Evolutionary conservation across 2,888 invertebrate genomes (phyloP).

Genomic region (Agonopterix subpropinquella): DNA sequence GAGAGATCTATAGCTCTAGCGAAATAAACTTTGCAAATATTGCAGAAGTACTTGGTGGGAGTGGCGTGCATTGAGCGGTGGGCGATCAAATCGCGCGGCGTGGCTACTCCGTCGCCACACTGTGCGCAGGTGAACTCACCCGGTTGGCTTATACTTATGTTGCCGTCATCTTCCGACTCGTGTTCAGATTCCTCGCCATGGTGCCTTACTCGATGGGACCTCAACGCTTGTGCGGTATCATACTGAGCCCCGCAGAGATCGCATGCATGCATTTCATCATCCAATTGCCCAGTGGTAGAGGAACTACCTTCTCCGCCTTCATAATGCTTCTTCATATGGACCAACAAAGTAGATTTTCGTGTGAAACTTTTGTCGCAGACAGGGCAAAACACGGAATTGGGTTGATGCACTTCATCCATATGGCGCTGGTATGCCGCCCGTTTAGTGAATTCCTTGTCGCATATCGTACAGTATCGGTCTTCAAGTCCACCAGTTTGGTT

Average conservation of each 20-base stretch:
- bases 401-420: constrained; percentile 73
- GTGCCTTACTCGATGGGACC: constrained; percentile 76
- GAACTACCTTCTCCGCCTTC: constrained; percentile 56
- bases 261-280: constrained; percentile 66
- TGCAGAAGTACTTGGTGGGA: constrained; percentile 72
- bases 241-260: constrained; percentile 78
- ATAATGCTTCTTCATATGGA: constrained; percentile 78
- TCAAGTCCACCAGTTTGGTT: constrained; percentile 51
- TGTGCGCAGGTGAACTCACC: constrained; percentile 72
- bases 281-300: constrained; percentile 31
- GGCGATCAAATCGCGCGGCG: constrained; percentile 70
- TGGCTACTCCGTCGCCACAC: constrained; percentile 74
- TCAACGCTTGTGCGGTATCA: constrained; percentile 72
- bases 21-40: constrained; percentile 75
- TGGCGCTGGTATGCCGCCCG: constrained; percentile 77
- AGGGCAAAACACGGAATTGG: constrained; percentile 74
- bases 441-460: constrained; percentile 77
- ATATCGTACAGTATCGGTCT: constrained; percentile 74
- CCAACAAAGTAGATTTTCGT: constrained; percentile 76
- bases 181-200: constrained; percentile 58
- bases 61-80: constrained; percentile 73
- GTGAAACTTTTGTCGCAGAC: constrained; percentile 79
- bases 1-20: constrained; percentile 61
- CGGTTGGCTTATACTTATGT: constrained; percentile 35
- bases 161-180: constrained; percentile 57